phyloP scores from a whole-genome alignment of 35 echinoderm and acorn worm genomes.

The Anneissia japonica region DNA sequence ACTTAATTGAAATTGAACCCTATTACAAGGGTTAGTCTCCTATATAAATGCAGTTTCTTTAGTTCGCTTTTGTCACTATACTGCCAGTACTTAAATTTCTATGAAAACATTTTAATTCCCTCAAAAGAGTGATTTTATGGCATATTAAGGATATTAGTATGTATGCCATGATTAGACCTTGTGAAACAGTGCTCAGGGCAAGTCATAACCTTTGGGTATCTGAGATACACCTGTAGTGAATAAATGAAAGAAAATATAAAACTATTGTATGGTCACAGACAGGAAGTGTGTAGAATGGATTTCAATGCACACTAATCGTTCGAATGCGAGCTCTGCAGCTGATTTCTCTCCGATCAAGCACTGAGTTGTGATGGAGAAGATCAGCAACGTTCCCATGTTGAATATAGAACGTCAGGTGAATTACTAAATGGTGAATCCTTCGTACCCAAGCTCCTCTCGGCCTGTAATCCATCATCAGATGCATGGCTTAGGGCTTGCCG shows the following conservation, averaged over 20 bases:
- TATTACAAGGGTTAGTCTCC: no score
- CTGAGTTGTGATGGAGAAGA: neutral
- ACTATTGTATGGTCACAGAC: neutral
- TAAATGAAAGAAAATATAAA: neutral
- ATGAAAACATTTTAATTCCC: neutral
- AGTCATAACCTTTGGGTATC: neutral
- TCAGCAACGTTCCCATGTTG: neutral
- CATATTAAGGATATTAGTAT: neutral
- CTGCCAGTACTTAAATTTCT: neutral
- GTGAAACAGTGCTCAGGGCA: neutral
- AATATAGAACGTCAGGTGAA: neutral
- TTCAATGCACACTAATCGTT: neutral
- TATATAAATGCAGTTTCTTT: neutral
- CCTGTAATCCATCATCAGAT: neutral
- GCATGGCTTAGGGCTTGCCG: neutral
- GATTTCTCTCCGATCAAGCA: neutral
- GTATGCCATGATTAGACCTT: neutral
- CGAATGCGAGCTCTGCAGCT: neutral
- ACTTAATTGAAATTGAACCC: no score
- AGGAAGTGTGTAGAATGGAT: neutral
- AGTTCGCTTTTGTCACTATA: neutral
- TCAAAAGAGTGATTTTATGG: neutral
- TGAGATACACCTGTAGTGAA: neutral
- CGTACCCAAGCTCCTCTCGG: neutral
- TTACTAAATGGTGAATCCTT: neutral